Base-by-base conservation (phyloP, 2,797 vertebrate species). In the Enteromius argenteus region DNA sequence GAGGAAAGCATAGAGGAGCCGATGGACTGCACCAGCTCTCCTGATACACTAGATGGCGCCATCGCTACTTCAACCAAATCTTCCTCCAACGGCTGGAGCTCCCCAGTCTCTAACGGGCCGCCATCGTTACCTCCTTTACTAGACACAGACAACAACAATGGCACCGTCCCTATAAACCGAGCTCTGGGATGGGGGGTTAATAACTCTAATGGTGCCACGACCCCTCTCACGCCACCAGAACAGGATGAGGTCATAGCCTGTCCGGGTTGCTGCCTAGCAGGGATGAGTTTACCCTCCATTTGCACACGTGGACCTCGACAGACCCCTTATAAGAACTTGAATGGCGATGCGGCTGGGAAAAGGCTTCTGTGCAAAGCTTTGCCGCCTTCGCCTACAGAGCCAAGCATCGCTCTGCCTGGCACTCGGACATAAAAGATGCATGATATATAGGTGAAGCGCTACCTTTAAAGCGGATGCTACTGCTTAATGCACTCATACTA, bases 311-410 rank as follows among this genome's bases (percentile, higher is more conserved):
- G 96, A 0, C 90, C 91, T 0, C 93, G 94, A 1, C 92, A 96
- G 67, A 97, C 96, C 93, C 94, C 91, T 83, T 98, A 99, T 92
- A 97, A 97, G 91, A 98, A 97, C 94, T 93, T 99, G 90, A 98
- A 96, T 86, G 94, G 94, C 1, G 97, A 98, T 89, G 87, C 91
- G 0, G 94, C 96, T 0, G 95, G 93, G 11, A 96, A 91, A 7
- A 95, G 96, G 86, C 95, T 97, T 42, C 94, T 98, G 39, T 94
- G 93, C 87, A 93, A 93, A 0, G 91, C 9, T 73, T 90, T 71
- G 89, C 69, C 87, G 86, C 93, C 91, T 46, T 86, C 86, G 81
- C 88, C 87, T 78, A 83, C 92, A 69, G 95, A 96, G 80, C 95
- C 96, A 19, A 95, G 95, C 86, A 93, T 95, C n/a, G 89, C 95